phyloP scores from a whole-genome alignment of 2,113 vertebrate species.

The Turdus rufiventris region DNA sequence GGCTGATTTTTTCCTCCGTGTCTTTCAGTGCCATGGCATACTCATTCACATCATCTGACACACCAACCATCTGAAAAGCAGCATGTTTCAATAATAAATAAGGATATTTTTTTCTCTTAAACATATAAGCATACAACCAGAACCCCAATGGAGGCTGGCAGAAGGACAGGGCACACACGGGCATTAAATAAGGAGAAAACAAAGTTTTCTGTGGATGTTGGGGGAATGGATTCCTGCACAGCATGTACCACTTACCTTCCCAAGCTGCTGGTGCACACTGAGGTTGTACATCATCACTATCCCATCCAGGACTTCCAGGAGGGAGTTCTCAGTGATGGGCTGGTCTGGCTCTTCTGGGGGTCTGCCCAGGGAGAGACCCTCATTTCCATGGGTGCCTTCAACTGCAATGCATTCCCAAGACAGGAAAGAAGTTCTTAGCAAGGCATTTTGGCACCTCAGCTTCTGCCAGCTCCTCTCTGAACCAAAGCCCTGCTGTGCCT shows the following conservation, averaged over 20 bases:
- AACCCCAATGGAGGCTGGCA: accelerated
- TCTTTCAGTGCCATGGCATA: conserved; percentile 93
- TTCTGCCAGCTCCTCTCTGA: background rate
- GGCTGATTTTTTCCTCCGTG: conserved; percentile 93
- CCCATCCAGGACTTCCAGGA: conserved; percentile 92
- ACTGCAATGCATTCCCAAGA: conserved; percentile 72
- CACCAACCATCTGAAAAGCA: conserved; percentile 91
- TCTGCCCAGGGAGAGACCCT: conserved; percentile 91
- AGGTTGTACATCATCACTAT: conserved; percentile 98
- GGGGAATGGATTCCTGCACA: background rate
- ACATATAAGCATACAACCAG: background rate
- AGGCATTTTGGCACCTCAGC: background rate
- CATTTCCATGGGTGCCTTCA: conserved; percentile 89
- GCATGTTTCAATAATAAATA: background rate
- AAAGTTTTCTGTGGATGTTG: accelerated
- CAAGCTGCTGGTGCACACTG: conserved; percentile 96
- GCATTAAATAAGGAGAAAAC: background rate
- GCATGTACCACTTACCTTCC: conserved; percentile 78
- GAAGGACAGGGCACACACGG: background rate
- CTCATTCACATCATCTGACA: conserved; percentile 94
- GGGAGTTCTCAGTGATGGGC: conserved; percentile 89
- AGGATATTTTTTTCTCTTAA: background rate
- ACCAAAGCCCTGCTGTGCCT: background rate
- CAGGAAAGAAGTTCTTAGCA: background rate
- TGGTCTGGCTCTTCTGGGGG: conserved; percentile 87